phyloP scores from a whole-genome alignment of 2,888 invertebrate genomes.

The Callyntrura guangdongensis region DNA sequence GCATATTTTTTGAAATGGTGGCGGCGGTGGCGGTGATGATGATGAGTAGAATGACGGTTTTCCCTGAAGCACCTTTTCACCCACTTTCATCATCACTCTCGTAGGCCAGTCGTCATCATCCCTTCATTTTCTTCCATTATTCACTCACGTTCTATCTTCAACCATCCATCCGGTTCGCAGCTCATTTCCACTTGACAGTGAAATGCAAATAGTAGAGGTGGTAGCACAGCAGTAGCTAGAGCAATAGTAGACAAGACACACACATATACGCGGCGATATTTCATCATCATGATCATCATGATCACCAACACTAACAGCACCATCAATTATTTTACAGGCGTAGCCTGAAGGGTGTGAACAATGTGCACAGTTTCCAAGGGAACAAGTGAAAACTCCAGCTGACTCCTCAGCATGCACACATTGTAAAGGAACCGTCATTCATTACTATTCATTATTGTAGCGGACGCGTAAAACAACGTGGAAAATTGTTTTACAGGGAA shows the following conservation, averaged over 20 bases:
- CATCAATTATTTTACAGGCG: neutral
- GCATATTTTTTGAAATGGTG: constrained; percentile 37
- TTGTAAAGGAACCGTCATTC: neutral
- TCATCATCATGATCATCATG: constrained; percentile 16
- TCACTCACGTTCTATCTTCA: constrained; percentile 48
- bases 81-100: constrained; percentile 12
- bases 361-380: neutral
- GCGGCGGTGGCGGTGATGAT: neutral
- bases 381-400: neutral
- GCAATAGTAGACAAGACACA: neutral
- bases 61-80: constrained; percentile 48
- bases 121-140: constrained; percentile 42
- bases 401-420: neutral
- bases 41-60: constrained; percentile 14
- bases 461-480: neutral
- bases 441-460: neutral
- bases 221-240: neutral
- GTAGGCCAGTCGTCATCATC: constrained; percentile 8
- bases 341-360: neutral
- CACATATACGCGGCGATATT: neutral
- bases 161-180: constrained; percentile 21
- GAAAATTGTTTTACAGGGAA: constrained; percentile 7
- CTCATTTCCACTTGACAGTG: constrained; percentile 50
- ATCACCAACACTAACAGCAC: neutral
- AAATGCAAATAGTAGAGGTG: constrained; percentile 37